These are phyloP conservation scores for Semotilus atromaculatus DNA, from an alignment of 2,797 vertebrate species.

Conservation along the genomic window DNA sequence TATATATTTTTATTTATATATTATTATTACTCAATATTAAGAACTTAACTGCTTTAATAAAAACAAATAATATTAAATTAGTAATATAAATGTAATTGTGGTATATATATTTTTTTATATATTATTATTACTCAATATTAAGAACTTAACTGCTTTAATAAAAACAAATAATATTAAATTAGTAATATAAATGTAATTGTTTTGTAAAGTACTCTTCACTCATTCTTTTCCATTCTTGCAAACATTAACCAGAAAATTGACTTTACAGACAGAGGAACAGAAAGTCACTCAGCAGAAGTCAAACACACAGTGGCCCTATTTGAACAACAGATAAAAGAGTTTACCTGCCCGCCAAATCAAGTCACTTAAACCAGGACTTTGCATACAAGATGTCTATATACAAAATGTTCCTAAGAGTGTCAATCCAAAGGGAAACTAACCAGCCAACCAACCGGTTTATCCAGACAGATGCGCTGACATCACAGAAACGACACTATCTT, in stretches of 20 bases:
- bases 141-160: neutral
- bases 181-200: neutral
- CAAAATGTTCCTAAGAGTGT: neutral
- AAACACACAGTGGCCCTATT: neutral
- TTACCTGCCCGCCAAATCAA: neutral
- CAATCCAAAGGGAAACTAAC: neutral
- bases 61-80: neutral
- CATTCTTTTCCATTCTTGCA: neutral
- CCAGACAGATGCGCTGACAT: neutral
- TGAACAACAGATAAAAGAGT: neutral
- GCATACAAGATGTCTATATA: neutral
- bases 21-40: neutral
- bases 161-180: neutral
- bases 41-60: neutral
- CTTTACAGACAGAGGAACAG: neutral
- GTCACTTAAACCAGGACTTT: neutral
- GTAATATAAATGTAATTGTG: too few species aligned
- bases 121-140: neutral
- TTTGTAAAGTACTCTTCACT: neutral
- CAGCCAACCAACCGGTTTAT: constrained; percentile 55
- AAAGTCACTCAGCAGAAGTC: neutral
- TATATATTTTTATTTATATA: neutral
- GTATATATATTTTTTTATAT: too few species aligned
- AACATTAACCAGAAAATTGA: constrained; percentile 31
- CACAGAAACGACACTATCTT: constrained; percentile 1